A percentile compares a stretch with the other conserved stretches of the same genome.
Conservation (phyloP, 2,113 vertebrate genomes). For the Potamarius usumacintae region DNA sequence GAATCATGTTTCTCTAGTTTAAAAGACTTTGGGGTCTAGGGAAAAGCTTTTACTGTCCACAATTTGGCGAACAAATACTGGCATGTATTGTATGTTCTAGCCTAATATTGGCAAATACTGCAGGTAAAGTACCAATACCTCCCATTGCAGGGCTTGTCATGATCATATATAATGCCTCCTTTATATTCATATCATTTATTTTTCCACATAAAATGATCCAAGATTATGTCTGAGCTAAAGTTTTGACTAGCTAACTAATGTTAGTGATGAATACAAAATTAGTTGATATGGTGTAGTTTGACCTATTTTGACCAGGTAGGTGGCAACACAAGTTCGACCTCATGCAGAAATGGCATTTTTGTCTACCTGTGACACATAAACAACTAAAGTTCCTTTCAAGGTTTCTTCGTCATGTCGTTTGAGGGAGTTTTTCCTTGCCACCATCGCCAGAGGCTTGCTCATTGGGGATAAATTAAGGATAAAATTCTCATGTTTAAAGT, state of each 20-base stretch:
- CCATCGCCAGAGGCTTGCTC: no score
- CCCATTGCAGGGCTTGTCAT: background rate
- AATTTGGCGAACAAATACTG: background rate
- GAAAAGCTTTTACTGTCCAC: background rate
- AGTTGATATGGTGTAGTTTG: background rate
- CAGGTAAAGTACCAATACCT: background rate
- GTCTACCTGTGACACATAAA: background rate
- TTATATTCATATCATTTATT: background rate
- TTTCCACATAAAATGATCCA: background rate
- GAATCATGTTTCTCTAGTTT: slow-evolving; percentile 1
- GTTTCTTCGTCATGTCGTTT: no score
- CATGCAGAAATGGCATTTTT: background rate
- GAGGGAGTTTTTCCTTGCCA: no score
- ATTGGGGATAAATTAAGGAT: no score
- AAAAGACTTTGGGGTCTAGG: background rate
- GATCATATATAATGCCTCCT: background rate
- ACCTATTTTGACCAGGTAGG: background rate
- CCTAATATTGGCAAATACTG: background rate
- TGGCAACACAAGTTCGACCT: background rate
- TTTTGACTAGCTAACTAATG: background rate
- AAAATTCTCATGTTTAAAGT: no score
- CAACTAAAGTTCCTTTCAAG: no score
- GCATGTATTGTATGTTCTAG: background rate
- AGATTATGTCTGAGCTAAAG: background rate
- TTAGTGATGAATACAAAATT: background rate